Base-by-base conservation (phyloP, 1,140 invertebrate genomes). In the Caenorhabditis latens region DNA sequence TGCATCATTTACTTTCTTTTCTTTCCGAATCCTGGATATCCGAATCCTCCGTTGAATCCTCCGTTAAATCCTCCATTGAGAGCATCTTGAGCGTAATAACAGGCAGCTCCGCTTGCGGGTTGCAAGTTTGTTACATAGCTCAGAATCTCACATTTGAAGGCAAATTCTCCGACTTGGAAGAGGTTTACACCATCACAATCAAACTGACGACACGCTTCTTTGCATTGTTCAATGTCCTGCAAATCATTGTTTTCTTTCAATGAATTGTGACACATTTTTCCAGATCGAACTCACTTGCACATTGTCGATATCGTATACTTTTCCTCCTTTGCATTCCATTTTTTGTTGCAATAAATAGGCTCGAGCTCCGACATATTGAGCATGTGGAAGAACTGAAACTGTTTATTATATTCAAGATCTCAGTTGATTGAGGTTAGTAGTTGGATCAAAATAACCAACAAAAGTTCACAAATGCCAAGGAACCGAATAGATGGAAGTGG, bases 241-340 rank as follows among this genome's bases (percentile, higher is more conserved):
- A 86, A 86, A 32, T 57, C 7, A 42, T 13, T 16, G 11, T 24
- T 43, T 46, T 53, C 4, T 48, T 86, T 4, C 0, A 5, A 84
- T 63, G 19, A 11, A n/a, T 4, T 40, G 4, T 1, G 24, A 21
- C n/a, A 4, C 16, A 8, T 58, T 57, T 53, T 5, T 32, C 32
- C 85, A 50, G 4, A 21, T 21, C n/a, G n/a, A n/a, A 86, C 57
- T 58, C 24, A 88, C 87, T 53, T 86, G 84, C 1, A 88, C 88
- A 84, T 86, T 84, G 19, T 88, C 82, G n/a, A 88, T 88, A 50
- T 88, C 88, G 83, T 84, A 88, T 2, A 88, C 88, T 87, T 88
- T 88, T 87, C 82, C 79, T 16, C 88, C 88, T 83, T 86, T 87
- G 58, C 88, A 88, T 55, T 88, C 88, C 65, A 86, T 84, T 19